Evolutionary conservation across 2,113 vertebrate species (phyloP).

Genomic region (Siphamia tubifer): DNA sequence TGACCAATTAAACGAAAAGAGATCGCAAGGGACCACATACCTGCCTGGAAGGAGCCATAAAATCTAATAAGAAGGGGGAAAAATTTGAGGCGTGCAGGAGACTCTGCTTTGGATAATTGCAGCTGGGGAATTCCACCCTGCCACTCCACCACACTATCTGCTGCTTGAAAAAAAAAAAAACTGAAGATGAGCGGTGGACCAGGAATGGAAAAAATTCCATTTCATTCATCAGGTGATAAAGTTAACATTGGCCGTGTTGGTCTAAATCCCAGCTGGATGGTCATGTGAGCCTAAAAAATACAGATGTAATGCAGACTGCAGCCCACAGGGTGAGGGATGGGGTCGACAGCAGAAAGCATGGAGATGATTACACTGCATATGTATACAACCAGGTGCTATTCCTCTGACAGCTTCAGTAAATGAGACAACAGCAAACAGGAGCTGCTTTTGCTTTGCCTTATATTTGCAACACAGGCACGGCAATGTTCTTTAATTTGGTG

Average conservation of each 20-base stretch:
- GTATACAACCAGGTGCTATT: background rate
- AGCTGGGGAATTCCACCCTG: conserved; percentile 18
- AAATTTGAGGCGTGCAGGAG: conserved; percentile 5
- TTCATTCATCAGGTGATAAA: conserved; percentile 1
- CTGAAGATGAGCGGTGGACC: background rate
- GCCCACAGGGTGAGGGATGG: conserved; percentile 1
- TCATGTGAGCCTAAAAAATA: background rate
- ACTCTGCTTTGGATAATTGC: conserved; percentile 47
- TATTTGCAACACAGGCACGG: conserved; percentile 55
- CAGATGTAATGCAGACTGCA: background rate
- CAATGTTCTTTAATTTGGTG: conserved; percentile 33
- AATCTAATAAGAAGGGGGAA: conserved; percentile 43
- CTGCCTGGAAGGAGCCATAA: conserved; percentile 63
- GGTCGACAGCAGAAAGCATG: background rate
- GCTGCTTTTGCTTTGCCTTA: conserved; percentile 39
- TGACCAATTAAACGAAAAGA: conserved; percentile 60
- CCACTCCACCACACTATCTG: background rate
- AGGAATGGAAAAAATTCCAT: background rate
- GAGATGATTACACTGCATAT: background rate
- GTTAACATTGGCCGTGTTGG: background rate
- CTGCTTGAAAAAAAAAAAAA: background rate
- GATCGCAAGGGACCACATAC: conserved; percentile 60
- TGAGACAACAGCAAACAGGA: conserved; percentile 6
- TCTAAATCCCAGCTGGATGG: conserved; percentile 1
- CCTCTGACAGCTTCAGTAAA: conserved; percentile 10